These are phyloP conservation scores for Distichodus sexfasciatus DNA, from an alignment of 2,797 vertebrate species.

Conservation along the genomic window DNA sequence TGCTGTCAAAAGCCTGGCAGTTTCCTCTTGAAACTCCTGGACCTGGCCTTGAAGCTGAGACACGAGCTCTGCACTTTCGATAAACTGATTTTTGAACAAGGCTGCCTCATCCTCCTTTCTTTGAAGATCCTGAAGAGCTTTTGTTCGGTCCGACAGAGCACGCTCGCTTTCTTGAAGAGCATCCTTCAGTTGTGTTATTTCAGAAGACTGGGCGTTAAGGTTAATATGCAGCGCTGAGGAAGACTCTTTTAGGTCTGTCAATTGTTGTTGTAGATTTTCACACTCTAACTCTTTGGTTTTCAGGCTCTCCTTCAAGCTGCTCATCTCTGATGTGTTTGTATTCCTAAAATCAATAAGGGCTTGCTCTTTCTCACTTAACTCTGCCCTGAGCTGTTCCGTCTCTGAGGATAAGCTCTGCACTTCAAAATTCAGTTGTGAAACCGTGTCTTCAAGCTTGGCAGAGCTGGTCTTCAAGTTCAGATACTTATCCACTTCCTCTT, in stretches of 20 bases:
- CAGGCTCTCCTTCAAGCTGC: conserved; percentile 63
- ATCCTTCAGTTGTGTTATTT: conserved; percentile 61
- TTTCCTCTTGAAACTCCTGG: conserved; percentile 50
- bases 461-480: conserved; percentile 59
- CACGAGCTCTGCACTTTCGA: conserved; percentile 67
- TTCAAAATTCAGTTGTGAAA: conserved; percentile 59
- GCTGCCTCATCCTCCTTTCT: conserved; percentile 65
- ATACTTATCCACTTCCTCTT: conserved; percentile 65
- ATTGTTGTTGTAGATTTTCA: conserved; percentile 68
- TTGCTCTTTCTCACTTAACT: conserved; percentile 72
- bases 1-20: conserved; percentile 47
- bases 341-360: conserved; percentile 55
- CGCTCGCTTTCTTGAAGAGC: conserved; percentile 65
- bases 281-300: conserved; percentile 73
- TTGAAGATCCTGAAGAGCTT: conserved; percentile 63
- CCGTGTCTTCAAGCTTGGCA: conserved; percentile 65
- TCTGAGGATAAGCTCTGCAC: conserved; percentile 68
- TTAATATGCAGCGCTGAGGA: conserved; percentile 59
- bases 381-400: conserved; percentile 59
- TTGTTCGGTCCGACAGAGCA: conserved; percentile 61
- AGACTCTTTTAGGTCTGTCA: conserved; percentile 67
- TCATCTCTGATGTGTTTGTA: conserved; percentile 51
- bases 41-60: conserved; percentile 66
- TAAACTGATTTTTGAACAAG: conserved; percentile 68
- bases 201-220: conserved; percentile 60